A percentile compares a stretch with the other conserved stretches of the same genome.
phyloP scores from a whole-genome alignment of 1,140 invertebrate genomes.

The Dinothrombium tinctorium region DNA sequence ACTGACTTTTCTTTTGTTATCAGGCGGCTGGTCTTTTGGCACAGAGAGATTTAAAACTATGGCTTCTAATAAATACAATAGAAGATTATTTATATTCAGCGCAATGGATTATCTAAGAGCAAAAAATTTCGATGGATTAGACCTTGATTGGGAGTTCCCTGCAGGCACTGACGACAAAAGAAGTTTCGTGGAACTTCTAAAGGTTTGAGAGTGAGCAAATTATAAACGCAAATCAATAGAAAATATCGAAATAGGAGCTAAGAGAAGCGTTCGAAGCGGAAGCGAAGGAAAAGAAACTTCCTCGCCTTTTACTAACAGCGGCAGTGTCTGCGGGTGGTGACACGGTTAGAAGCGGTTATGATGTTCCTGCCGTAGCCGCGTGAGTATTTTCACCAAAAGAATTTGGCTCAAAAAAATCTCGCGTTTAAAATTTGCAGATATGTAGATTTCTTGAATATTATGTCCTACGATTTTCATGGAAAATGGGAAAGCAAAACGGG shows the following conservation, averaged over 20 bases:
- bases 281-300: slow-evolving; percentile 61
- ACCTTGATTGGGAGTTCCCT: slow-evolving; percentile 76
- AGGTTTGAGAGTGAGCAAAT: slow-evolving; percentile 29
- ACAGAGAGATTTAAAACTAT: slow-evolving; percentile 32
- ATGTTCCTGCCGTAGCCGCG: slow-evolving; percentile 6
- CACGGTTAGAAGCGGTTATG: slow-evolving; percentile 41
- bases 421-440: slow-evolving; percentile 31
- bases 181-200: slow-evolving; percentile 65
- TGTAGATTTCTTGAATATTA: slow-evolving; percentile 65
- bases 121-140: slow-evolving; percentile 36
- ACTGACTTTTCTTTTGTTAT: background rate
- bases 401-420: background rate
- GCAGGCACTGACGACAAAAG: slow-evolving; percentile 78
- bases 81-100: slow-evolving; percentile 80
- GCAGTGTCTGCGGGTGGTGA: slow-evolving; percentile 85
- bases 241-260: slow-evolving; percentile 42
- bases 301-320: slow-evolving; percentile 57
- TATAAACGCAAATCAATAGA: background rate
- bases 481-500: slow-evolving; percentile 75
- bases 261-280: slow-evolving; percentile 74
- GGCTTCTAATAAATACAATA: slow-evolving; percentile 53
- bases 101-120: slow-evolving; percentile 68
- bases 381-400: background rate
- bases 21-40: slow-evolving; percentile 6
- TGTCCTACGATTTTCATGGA: slow-evolving; percentile 71